Evolutionary conservation across 2,797 vertebrate genomes (phyloP).

Genomic region (Enteromius thamalakanensis): DNA sequence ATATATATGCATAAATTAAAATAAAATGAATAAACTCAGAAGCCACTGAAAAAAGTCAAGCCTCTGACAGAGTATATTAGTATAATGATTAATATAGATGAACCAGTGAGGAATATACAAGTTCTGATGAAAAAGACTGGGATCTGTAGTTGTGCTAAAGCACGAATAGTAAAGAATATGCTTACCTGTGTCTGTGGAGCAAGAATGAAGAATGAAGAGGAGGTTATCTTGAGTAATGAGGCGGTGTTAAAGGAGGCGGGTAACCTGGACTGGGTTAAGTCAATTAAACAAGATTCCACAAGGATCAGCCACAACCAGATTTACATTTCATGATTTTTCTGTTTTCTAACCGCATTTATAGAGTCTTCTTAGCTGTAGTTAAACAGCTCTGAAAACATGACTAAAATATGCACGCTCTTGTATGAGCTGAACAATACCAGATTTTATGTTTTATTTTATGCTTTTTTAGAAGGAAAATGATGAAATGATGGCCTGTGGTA

Average conservation of each 20-base stretch:
- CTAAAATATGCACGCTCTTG: neutral
- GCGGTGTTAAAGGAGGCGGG: constrained; percentile 33
- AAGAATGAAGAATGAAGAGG: neutral
- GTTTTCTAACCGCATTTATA: too few relatives aligned
- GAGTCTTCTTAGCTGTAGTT: neutral
- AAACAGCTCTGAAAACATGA: neutral
- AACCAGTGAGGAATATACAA: neutral
- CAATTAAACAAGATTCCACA: constrained; percentile 66
- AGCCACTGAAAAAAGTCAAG: neutral
- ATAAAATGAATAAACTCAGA: neutral
- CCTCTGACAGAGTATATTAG: neutral
- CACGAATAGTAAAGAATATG: neutral
- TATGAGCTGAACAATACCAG: neutral
- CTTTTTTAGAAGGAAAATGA: neutral
- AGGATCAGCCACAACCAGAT: constrained; percentile 35
- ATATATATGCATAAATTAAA: neutral
- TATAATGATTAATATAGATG: neutral
- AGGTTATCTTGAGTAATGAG: constrained; percentile 12
- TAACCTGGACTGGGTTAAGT: constrained; percentile 62
- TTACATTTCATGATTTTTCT: constrained; percentile 20
- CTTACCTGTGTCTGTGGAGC: constrained; percentile 39
- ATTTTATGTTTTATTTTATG: neutral
- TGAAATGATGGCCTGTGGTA: neutral
- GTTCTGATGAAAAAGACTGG: neutral
- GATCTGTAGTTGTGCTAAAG: too few relatives aligned